These are phyloP conservation scores for Strongylocentrotus purpuratus DNA, from an alignment of 35 echinoderm and acorn worm genomes.

Conservation along the genomic window DNA sequence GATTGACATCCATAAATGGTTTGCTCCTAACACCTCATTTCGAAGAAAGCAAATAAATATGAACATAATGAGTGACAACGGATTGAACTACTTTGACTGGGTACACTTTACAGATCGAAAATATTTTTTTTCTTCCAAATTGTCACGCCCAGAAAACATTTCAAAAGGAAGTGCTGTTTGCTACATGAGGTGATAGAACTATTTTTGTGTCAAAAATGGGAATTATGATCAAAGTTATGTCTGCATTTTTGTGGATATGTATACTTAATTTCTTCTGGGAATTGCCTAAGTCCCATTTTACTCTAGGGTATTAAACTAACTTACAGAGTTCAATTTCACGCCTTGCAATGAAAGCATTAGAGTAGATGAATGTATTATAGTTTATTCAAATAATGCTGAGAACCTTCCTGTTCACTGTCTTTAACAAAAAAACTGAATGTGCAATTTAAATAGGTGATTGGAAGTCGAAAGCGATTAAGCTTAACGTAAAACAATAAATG, in stretches of 20 bases:
- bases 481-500: no score
- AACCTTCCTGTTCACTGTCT: no score
- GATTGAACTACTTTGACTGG: neutral
- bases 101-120: constrained; percentile 2
- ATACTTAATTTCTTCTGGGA: neutral
- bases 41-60: constrained; percentile 5
- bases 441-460: no score
- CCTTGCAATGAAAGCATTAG: neutral
- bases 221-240: neutral
- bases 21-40: neutral
- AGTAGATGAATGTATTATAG: no score
- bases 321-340: neutral
- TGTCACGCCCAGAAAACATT: neutral
- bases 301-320: neutral
- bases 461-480: no score
- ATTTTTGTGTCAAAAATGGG: neutral
- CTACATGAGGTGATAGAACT: neutral
- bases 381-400: no score
- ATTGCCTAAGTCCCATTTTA: neutral
- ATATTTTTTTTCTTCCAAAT: neutral
- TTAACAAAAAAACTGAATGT: no score
- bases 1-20: constrained; percentile 4
- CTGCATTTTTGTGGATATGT: neutral
- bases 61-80: neutral
- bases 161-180: neutral